Percentiles rank a stretch among this genome's conserved stretches.
phyloP scores from a whole-genome alignment of 2,797 vertebrate species.

The Chrysocyon brachyurus region DNA sequence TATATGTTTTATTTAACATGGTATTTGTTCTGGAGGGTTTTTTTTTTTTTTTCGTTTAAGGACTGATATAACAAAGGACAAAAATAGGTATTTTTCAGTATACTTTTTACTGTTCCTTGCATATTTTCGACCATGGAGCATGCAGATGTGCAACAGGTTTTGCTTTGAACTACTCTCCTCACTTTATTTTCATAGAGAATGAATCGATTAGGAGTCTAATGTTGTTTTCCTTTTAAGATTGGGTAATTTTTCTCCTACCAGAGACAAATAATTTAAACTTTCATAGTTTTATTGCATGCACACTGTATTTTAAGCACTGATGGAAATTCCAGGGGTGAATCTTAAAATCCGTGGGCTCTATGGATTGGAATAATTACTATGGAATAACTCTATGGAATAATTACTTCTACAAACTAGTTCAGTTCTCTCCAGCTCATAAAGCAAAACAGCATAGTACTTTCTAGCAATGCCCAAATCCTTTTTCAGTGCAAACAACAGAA shows the following conservation, averaged over 20 bases:
- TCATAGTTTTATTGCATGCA: neutral
- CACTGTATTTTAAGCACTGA: slow-evolving; percentile 75
- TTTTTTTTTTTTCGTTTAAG: neutral
- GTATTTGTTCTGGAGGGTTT: neutral
- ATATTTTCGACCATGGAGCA: neutral
- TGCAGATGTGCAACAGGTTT: slow-evolving; percentile 1
- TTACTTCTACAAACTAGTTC: slow-evolving; percentile 74
- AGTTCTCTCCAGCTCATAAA: slow-evolving; percentile 74
- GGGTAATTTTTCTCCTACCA: slow-evolving; percentile 65
- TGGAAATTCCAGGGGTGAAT: slow-evolving; percentile 74
- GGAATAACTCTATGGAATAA: slow-evolving; percentile 60
- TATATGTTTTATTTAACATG: neutral
- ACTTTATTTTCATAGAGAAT: slow-evolving; percentile 56
- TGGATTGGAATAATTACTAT: neutral
- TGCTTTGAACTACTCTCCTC: neutral
- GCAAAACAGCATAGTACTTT: slow-evolving; percentile 75
- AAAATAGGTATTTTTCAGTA: neutral
- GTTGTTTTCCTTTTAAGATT: slow-evolving; percentile 51
- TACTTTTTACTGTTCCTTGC: neutral
- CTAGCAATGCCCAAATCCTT: slow-evolving; percentile 74
- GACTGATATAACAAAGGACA: neutral
- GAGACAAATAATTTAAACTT: slow-evolving; percentile 61
- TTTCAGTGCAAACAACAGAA: slow-evolving; percentile 74
- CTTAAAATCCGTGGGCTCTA: slow-evolving; percentile 59
- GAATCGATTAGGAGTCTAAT: slow-evolving; percentile 37